Conservation (phyloP, 2,888 invertebrate species). For the Leptinotarsa tumamoca region DNA sequence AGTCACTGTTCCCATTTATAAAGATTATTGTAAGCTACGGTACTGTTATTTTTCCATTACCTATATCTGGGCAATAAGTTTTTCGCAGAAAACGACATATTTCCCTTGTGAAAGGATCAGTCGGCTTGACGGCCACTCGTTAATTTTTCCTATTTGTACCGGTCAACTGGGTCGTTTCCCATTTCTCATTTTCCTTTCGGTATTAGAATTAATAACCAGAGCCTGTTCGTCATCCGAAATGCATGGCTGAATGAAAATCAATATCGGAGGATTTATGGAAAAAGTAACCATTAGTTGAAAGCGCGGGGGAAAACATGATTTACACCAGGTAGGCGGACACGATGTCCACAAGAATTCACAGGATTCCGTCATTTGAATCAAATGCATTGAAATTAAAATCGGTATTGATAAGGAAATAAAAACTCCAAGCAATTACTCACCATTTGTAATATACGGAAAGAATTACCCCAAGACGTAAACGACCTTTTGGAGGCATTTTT, state of each 20-base stretch:
- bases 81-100: constrained; percentile 31
- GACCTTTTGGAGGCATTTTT: too few species aligned
- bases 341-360: too few species aligned
- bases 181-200: constrained; percentile 6
- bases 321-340: too few species aligned
- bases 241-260: constrained; percentile 5
- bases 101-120: constrained; percentile 27
- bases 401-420: too few species aligned
- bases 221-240: background rate
- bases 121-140: constrained; percentile 5
- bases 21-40: constrained; percentile 11
- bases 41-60: constrained; percentile 37
- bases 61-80: constrained; percentile 36
- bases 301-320: too few species aligned
- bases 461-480: too few species aligned
- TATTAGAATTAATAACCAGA: constrained; percentile 17
- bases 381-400: too few species aligned
- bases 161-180: constrained; percentile 5
- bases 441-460: too few species aligned
- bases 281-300: background rate
- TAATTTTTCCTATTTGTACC: constrained; percentile 22
- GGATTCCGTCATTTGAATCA: too few species aligned
- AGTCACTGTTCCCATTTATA: constrained; percentile 10
- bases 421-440: too few species aligned
- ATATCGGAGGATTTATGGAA: background rate